Percentiles rank a stretch among this genome's conserved stretches.
Conservation (phyloP, 2,797 vertebrate species). For the Lepilemur ruficaudatus region DNA sequence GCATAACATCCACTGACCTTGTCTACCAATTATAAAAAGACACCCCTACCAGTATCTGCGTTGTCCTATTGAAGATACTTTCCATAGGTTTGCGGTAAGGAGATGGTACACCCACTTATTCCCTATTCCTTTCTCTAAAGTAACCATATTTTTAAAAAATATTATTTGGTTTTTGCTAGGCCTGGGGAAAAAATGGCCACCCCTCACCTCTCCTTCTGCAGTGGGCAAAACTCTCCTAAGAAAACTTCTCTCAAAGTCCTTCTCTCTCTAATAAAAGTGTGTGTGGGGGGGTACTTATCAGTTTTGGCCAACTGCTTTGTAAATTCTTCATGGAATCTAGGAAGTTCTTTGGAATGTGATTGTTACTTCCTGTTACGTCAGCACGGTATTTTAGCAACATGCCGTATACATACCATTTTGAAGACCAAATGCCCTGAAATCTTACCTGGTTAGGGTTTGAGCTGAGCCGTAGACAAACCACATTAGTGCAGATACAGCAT, state of each 20-base stretch:
- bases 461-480: background rate
- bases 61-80: background rate
- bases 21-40: background rate
- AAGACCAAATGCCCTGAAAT: background rate
- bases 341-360: background rate
- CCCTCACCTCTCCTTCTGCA: background rate
- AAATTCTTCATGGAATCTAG: background rate
- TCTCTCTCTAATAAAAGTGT: background rate
- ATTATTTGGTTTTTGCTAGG: background rate
- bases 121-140: background rate
- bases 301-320: background rate
- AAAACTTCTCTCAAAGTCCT: background rate
- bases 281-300: background rate
- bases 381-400: background rate
- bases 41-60: background rate
- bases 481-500: background rate
- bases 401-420: background rate
- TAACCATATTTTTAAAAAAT: background rate
- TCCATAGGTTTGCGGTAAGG: background rate
- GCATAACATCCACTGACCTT: background rate
- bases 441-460: background rate
- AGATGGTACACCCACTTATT: background rate
- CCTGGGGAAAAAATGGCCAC: background rate
- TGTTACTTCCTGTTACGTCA: background rate
- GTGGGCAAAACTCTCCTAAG: background rate